A percentile compares a stretch with the other conserved stretches of the same genome.
Conservation (phyloP, 2,113 vertebrate species). For the Fregetta grallaria region DNA sequence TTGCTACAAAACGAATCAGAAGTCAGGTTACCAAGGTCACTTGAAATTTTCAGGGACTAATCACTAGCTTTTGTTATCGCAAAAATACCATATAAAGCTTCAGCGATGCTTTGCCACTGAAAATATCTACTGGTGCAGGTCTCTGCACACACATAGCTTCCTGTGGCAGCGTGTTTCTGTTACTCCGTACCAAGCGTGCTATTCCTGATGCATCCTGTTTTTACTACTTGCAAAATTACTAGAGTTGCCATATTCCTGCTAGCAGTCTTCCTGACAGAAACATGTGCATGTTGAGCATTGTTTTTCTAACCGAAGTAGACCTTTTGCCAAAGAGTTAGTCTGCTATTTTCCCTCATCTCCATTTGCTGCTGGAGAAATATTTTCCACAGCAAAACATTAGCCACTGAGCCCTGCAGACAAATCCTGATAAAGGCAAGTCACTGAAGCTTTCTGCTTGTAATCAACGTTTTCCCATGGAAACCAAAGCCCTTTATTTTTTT, state of each 20-base stretch:
- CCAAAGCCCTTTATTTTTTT: neutral
- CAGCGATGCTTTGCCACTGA: neutral
- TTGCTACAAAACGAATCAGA: neutral
- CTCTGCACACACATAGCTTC: neutral
- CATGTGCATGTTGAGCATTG: neutral
- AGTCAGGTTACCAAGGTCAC: neutral
- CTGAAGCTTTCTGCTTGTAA: neutral
- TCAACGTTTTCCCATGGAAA: neutral
- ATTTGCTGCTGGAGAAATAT: conserved; percentile 24
- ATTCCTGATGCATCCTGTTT: conserved; percentile 20
- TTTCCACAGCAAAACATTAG: neutral
- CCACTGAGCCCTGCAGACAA: neutral
- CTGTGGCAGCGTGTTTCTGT: neutral
- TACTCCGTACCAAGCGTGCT: neutral
- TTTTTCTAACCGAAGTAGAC: neutral
- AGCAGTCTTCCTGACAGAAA: conserved; percentile 11
- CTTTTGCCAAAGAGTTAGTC: neutral
- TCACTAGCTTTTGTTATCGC: neutral
- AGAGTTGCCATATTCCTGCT: neutral
- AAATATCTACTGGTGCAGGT: neutral
- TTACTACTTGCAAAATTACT: neutral
- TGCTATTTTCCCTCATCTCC: conserved; percentile 3
- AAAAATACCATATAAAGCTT: neutral
- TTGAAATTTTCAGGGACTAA: neutral
- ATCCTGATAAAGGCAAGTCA: neutral